phyloP scores from a whole-genome alignment of 2,113 vertebrate species.

The Sclerurus mexicanus region DNA sequence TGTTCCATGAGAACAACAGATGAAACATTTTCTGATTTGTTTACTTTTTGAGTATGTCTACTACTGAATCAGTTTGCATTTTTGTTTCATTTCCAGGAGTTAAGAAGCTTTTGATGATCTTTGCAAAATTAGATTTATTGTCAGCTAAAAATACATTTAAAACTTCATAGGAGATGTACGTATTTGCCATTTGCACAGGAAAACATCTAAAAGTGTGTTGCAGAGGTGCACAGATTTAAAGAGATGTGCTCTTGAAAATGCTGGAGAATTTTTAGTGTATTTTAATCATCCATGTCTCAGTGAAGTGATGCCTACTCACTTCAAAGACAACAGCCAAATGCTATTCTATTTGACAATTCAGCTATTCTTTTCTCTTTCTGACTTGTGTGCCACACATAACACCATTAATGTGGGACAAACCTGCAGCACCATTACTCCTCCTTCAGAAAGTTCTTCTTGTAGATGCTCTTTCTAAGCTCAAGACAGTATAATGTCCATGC shows the following conservation, averaged over 20 bases:
- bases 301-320: background rate
- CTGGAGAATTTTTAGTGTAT: background rate
- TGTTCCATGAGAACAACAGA: background rate
- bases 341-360: background rate
- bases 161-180: background rate
- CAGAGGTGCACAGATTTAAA: background rate
- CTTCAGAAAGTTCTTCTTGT: background rate
- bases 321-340: background rate
- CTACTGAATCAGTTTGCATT: background rate
- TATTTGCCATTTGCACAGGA: background rate
- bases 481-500: rapidly evolving
- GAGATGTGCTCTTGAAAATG: background rate
- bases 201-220: background rate
- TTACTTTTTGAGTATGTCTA: background rate
- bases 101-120: background rate
- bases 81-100: background rate
- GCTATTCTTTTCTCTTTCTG: background rate
- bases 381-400: background rate
- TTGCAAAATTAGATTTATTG: background rate
- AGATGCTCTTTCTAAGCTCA: background rate
- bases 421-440: background rate
- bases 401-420: background rate
- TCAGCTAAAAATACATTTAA: background rate
- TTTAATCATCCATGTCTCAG: background rate
- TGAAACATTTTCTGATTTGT: background rate